Evolutionary conservation across 2,797 vertebrate genomes (phyloP), one percentile per base, ranked within the genome.

Genomic region (Neostethus bicornis): DNA sequence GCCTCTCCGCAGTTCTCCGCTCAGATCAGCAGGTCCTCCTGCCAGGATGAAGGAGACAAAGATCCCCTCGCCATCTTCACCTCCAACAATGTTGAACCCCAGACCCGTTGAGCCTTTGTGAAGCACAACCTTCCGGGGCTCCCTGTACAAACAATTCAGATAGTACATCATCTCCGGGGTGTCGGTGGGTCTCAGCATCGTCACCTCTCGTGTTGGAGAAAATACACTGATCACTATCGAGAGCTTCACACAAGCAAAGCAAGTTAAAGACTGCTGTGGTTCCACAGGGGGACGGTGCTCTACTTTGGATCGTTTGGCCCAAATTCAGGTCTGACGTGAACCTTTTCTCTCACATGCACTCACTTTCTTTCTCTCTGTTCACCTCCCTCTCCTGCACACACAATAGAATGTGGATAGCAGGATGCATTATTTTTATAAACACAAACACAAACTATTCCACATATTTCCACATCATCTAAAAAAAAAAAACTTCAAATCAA

Each of bases 21-120:
- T 98, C 81, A 99, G 93, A 85, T 99, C 97, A 0, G 96, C 96
- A 0, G 97, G 97, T 49, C 96, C 96, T 20, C 97, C 97, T 0
- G 96, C 96, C 52, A 98, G 91, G 88, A 99, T 98, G 91, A 99
- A 99, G 48, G 97, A 98, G 32, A 99, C 95, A 35, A 99, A 98
- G 86, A 99, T 99, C 56, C 97, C 97, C 92, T 99, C 96, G 50
- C 96, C 95, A 10, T 99, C 97, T 88, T 99, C 96, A 13, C 96
- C 96, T 5, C 96, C 96, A 46, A 98, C 96, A 13, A 98, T 98
- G 90, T 98, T 98, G 89, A 98, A 99, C 79, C 96, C 96, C 77
- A 98, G 93, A 81, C 96, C 97, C 0, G 96, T 96, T 70, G 96
- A 95, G 66, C 96, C 96, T 85, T 98, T 98, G 88, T 97, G 95